Base-by-base conservation (phyloP, 2,797 vertebrate species). In the Vireo griseus region DNA sequence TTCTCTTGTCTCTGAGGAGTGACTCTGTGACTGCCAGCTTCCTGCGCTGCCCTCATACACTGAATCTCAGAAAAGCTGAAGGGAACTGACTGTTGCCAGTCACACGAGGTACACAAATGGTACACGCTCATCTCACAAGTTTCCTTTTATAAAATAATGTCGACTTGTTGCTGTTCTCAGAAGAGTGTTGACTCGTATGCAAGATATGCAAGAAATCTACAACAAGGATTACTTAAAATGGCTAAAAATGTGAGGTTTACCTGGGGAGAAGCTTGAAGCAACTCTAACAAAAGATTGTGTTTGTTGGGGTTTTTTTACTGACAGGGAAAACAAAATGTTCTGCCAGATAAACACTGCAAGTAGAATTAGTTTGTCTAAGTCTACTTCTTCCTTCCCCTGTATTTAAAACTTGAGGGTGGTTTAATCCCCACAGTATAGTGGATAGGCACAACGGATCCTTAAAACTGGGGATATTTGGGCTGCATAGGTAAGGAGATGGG, bases 21-120 rank as follows among this genome's bases (percentile, higher is more conserved):
- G 0, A 1, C 9, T 45, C 4, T 58, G 45, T 0, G 0, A 9
- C n/a, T 74, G 18, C 10, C 13, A 12, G 29, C 12, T 45, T n/a
- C 26, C 42, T 15, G 1, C 44, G 57, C 29, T 59, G 31, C 8
- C 68, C 33, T 71, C 18, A 6, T 0, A 17, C 24, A 8, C 33
- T 4, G 17, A 75, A 29, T 54, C 25, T 33, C 28, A 10, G 48
- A 10, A 58, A n/a, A 67, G 28, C 37, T 28, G 28, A 6, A 15
- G 14, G 15, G 54, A 81, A 3, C 42, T 18, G 11, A 14, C 35
- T 5, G 2, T 18, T 48, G 55, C 16, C 21, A 21, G 14, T 45
- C 55, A 19, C n/a, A 9, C 2, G 8, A 59, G 54, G 16, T 13
- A 11, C 8, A 54, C 40, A 51, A 69, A 45, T 4, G 2, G 11